Evolutionary conservation across 2,797 vertebrate genomes (phyloP).

Genomic region (Rhinophrynus dorsalis): DNA sequence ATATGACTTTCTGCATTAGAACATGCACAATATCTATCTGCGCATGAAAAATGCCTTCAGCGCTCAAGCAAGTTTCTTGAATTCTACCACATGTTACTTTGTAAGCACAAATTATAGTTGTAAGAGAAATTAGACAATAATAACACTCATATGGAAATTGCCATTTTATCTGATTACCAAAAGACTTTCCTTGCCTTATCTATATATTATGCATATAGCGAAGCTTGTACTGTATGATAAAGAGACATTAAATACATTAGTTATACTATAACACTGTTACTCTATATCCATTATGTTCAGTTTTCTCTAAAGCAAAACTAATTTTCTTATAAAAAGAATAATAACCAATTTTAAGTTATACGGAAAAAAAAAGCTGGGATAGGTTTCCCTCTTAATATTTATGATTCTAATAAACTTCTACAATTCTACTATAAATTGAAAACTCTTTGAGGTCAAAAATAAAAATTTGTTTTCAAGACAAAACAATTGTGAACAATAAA

Average conservation of each 20-base stretch:
- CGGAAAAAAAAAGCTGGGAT: not conserved
- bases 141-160: too few relatives aligned
- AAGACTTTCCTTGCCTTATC: not conserved
- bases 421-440: constrained; percentile 63
- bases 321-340: constrained; percentile 3
- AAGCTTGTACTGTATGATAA: not conserved
- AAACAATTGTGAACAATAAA: constrained; percentile 65
- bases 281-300: not conserved
- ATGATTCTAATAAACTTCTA: constrained; percentile 64
- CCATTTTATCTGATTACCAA: not conserved
- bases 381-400: constrained; percentile 64
- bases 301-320: constrained; percentile 11
- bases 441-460: constrained; percentile 63
- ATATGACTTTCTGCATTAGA: too few relatives aligned
- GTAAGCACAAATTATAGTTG: too few relatives aligned
- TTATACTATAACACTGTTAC: too few relatives aligned
- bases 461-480: constrained; percentile 63
- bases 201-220: not conserved
- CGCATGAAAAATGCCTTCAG: too few relatives aligned
- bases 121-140: too few relatives aligned
- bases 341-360: not conserved
- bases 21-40: too few relatives aligned
- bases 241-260: not conserved
- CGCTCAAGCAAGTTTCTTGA: too few relatives aligned
- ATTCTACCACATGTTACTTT: too few relatives aligned